Evolutionary conservation across 2,113 vertebrate genomes (phyloP), one percentile per base, ranked within the genome.

Genomic region (Ascaphus truei): DNA sequence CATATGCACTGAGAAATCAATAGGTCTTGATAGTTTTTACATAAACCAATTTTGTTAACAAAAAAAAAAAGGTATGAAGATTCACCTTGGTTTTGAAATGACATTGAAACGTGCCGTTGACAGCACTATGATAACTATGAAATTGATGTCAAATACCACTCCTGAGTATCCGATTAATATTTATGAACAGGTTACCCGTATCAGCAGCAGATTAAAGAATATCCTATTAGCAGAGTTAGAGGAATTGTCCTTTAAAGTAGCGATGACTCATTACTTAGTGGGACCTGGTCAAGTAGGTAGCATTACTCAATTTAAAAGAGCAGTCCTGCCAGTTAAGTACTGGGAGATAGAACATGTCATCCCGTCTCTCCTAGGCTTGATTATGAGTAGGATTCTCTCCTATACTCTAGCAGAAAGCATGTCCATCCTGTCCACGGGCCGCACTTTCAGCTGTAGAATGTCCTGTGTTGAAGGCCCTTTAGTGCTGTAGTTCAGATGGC

Each of bases 61-160:
- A 45, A 64, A 57, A 68, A 50, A 51, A 25, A 39, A 11, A 30
- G 7, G 13, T 23, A 52, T 52, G 20, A 62, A 37, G n/a, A 37
- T 52, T 59, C 53, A 59, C 43, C 41, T 68, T 68, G 39, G 20
- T 34, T 58, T 36, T 22, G 36, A 47, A 34, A 57, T 59, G 65
- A 59, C 43, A 48, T 45, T 36, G 55, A 31, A 37, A 33, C 57
- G 43, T 31, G 15, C 9, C 59, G 50, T 68, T 50, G 65, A 59
- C 65, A 59, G 43, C n/a, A 48, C 6, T 37, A 23, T 59, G 23
- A 68, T 68, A 68, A 59, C 13, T 23, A 23, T 47, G 31, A 50
- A 51, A 63, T 51, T 41, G 22, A 67, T 47, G 64, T 48, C 39
- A 47, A 33, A 33, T 47, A 22, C 45, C 36, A 22, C 37, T 47